Evolutionary conservation across 2,113 vertebrate genomes (phyloP).

Genomic region (Gopherus evgoodei): DNA sequence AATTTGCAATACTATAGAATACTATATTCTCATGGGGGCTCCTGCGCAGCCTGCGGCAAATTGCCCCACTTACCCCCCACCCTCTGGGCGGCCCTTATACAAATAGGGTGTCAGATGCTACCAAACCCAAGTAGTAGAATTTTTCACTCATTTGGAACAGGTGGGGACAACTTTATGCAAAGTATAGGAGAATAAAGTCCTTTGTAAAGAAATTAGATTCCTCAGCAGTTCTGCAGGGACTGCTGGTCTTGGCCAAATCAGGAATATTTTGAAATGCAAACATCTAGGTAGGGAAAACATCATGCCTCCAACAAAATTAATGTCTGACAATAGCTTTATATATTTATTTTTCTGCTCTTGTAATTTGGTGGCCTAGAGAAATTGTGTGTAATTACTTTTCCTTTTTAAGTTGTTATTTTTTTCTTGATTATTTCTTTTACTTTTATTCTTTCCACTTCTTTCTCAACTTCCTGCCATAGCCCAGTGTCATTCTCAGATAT

Average conservation of each 20-base stretch:
- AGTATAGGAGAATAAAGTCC: background rate
- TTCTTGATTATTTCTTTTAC: background rate
- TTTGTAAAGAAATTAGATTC: background rate
- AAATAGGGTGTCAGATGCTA: fast-evolving
- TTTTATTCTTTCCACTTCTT: background rate
- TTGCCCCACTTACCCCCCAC: no score
- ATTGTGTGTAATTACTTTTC: background rate
- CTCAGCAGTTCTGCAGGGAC: fast-evolving
- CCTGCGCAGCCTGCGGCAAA: no score
- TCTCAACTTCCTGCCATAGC: background rate
- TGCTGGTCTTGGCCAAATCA: background rate
- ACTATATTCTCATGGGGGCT: no score
- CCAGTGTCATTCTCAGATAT: background rate
- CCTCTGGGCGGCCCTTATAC: background rate
- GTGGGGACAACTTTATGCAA: background rate
- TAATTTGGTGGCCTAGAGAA: background rate
- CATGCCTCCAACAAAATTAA: background rate
- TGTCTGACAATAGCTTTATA: background rate
- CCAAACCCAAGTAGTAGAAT: background rate
- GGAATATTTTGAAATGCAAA: background rate
- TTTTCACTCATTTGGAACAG: background rate
- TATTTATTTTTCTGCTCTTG: background rate
- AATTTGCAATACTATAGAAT: no score
- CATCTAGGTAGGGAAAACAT: background rate
- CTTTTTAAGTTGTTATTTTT: background rate